A percentile compares a stretch with the other conserved stretches of the same genome.
phyloP scores from a whole-genome alignment of 2,797 vertebrate genomes.

The Hippoglossus hippoglossus region DNA sequence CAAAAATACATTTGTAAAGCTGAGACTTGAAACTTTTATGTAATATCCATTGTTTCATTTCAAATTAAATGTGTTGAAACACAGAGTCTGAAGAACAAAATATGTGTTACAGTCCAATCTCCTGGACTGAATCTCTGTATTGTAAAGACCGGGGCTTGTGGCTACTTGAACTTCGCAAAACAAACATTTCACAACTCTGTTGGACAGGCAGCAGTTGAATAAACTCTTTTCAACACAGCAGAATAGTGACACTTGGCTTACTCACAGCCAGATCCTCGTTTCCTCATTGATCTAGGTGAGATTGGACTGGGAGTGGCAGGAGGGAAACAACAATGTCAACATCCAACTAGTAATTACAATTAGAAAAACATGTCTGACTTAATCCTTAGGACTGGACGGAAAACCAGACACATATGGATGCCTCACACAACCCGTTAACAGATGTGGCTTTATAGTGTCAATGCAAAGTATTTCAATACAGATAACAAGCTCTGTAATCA shows the following conservation, averaged over 20 bases:
- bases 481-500: background rate
- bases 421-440: background rate
- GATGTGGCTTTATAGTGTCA: background rate
- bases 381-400: background rate
- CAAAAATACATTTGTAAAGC: background rate
- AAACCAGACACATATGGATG: background rate
- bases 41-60: background rate
- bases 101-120: background rate
- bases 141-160: slow-evolving; percentile 43
- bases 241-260: slow-evolving; percentile 53
- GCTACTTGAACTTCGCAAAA: slow-evolving; percentile 55
- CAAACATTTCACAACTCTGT: slow-evolving; percentile 74
- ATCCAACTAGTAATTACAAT: background rate
- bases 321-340: background rate
- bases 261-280: slow-evolving; percentile 53
- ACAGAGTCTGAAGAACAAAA: background rate
- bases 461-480: background rate
- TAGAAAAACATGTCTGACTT: background rate
- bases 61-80: background rate
- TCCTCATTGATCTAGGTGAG: slow-evolving; percentile 36
- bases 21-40: background rate
- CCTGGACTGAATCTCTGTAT: background rate
- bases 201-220: slow-evolving; percentile 44
- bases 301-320: slow-evolving; percentile 28
- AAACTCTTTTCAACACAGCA: slow-evolving; percentile 51